Base-by-base conservation (phyloP, 2,797 vertebrate species). In the Gobio occitaniae region DNA sequence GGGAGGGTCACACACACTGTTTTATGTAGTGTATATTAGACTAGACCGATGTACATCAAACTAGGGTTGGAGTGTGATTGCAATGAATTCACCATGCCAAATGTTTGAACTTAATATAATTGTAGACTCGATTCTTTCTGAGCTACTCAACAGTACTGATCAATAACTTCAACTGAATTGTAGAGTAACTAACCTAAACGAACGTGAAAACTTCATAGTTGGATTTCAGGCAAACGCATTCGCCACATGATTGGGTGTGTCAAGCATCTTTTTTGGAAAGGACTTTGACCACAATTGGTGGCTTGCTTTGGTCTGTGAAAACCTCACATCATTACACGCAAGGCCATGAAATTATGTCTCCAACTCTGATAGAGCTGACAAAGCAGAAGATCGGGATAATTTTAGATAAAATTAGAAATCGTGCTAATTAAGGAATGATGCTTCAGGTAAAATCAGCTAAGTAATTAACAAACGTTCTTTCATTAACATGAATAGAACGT, bases 281-380 rank as follows among this genome's bases (percentile, higher is more conserved):
- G 85, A 88, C 75, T 89, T 89, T 92, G 91, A 96, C 95, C 95
- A 95, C 94, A 95, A 95, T 95, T 92, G 94, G 86, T 93, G 93
- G 92, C 90, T 91, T 94, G 89, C 91, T 93, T 93, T 92, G 90
- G 94, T 93, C 89, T 65, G 90, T 90, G 88, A 89, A 87, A 56
- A 88, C 89, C 91, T 94, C 94, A 93, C 93, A 95, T 95, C 93
- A 94, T 95, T 95, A 95, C 91, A 94, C 83, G 89, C 80, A 10
- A 92, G 92, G 89, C 84, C 48, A 83, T 84, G 65, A 2, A 32
- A 91, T 19, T 83, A 83, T 10, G 84, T 87, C 90, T 92, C 74
- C 86, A 90, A 89, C 94, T 88, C 89, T 93, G 93, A 95, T 93
- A 94, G 90, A 89, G 77, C 80, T 1, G 82, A 83, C 63, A n/a